Percentiles rank a stretch among this genome's conserved stretches.
These are phyloP conservation scores for Chrysocyon brachyurus DNA, from an alignment of 2,797 vertebrate species.

Conservation along the genomic window DNA sequence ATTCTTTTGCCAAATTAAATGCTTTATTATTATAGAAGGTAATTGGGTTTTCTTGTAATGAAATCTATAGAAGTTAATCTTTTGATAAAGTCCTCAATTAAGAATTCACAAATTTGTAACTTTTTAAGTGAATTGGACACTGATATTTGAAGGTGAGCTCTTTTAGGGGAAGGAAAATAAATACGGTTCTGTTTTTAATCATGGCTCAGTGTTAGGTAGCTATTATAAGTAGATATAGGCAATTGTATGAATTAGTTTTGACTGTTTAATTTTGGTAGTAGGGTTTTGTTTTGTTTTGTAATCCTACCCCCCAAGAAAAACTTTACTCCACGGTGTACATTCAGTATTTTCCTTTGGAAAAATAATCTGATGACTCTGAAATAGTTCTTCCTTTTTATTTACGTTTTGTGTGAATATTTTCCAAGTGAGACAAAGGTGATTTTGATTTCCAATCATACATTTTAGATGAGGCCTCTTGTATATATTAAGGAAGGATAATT, in stretches of 20 bases:
- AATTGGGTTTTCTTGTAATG: not conserved
- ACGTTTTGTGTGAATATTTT: conserved; percentile 49
- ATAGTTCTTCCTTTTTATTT: not conserved
- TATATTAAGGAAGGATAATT: not conserved
- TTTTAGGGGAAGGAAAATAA: conserved; percentile 29
- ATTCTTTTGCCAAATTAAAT: not conserved
- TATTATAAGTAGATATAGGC: not conserved
- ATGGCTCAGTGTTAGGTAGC: conserved; percentile 10
- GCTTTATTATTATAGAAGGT: conserved; percentile 25
- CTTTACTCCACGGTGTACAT: not conserved
- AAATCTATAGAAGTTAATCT: conserved; percentile 11
- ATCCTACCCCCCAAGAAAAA: not conserved
- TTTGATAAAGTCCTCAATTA: conserved; percentile 50
- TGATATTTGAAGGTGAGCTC: conserved; percentile 68
- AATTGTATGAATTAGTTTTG: conserved; percentile 5
- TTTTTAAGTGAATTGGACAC: conserved; percentile 65
- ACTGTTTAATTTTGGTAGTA: conserved; percentile 8
- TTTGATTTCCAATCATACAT: not conserved
- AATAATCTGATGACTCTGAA: not conserved
- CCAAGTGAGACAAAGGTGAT: not conserved
- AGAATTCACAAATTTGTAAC: not conserved
- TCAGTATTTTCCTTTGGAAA: conserved; percentile 45
- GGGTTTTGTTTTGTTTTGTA: not conserved
- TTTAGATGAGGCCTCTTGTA: not conserved
- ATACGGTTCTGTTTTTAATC: conserved; percentile 20